Base-by-base conservation (phyloP, 2,797 vertebrate genomes). In the Brachymystax lenok region DNA sequence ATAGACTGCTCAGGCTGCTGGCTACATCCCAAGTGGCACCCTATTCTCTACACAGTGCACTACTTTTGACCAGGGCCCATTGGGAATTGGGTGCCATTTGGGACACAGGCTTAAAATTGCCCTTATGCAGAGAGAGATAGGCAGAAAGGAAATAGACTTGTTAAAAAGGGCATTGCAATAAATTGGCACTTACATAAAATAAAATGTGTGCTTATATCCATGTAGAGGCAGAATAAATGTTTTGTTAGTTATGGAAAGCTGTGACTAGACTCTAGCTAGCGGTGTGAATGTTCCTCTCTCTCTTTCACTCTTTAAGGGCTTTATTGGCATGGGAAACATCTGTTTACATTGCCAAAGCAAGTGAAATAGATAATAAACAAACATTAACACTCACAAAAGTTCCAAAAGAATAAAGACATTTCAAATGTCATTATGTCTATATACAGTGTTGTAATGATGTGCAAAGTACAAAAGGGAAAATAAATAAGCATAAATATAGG, bases 151-250 rank as follows among this genome's bases (percentile, higher is more conserved):
- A 89, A 88, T 74, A 85, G 79, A 84, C 89, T 80, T 87, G 84
- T 84, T 82, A 76, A 89, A 82, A 93, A 93, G 91, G 89, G 93
- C 91, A 92, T 50, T 54, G 80, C 77, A 82, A 91, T 85, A 88
- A 87, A 91, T 89, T 85, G 82, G 82, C 84, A 86, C 79, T 82
- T 79, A 78, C 81, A 72, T 79, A 83, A 87, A 83, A 80, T 77
- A 77, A 84, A 83, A 80, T 74, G 52, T 80, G 80, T 81, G 21
- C 59, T 69, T 78, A 69, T 69, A n/a, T 75, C 56, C 74, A 40
- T 84, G 69, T 69, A 51, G 40, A 4, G 21, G 75, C 74, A 13
- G 81, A 30, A 54, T 74, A 79, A 46, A 82, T 74, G 71, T 79
- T 75, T 71, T 72, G 46, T 73, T 50, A 75, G 61, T 81, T 81